Base-by-base conservation (phyloP, 2,113 vertebrate genomes). In the Hippocampus barbouri region DNA sequence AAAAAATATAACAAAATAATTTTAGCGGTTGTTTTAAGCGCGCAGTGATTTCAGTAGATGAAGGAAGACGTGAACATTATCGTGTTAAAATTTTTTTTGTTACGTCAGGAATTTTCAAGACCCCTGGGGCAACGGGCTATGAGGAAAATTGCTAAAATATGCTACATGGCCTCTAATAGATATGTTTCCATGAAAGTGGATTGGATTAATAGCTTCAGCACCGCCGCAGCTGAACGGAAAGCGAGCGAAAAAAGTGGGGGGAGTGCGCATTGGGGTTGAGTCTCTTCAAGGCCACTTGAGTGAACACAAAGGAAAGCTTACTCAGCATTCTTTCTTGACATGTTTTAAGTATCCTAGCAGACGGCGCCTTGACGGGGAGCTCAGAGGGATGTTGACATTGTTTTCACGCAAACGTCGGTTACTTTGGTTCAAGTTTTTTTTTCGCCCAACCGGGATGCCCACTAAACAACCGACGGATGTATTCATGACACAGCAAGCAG, bases 271-370 rank as follows among this genome's bases (percentile, higher is more conserved):
- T 30, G 5, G 72, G 53, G 72, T 56, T n/a, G 6, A 72, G 54
- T 68, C 71, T 70, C 43, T 53, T 75, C 38, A 78, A 51, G 69
- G 15, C 54, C 71, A 69, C 21, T 16, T 43, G 14, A 63, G 14
- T 1, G 2, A 73, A 79, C 25, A 69, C 65, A 65, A 57, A 74
- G 53, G 77, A 38, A 20, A 40, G 64, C 62, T 23, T 47, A 20
- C 6, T 61, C 2, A 23, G 14, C 71, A 40, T 69, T 70, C 66
- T 41, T 66, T 72, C 62, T 68, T 27, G 16, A 61, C 51, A 40
- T 67, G 43, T 66, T 72, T 71, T 53, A 71, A 71, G n/a, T 54
- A 56, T n/a, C 27, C 56, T 56, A 56, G 51, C 68, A 64, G 74
- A 80, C 69, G 41, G 53, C n/a, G 18, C 51, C 16, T 15, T 1